These are phyloP conservation scores for Hyles vespertilio DNA, from an alignment of 1,140 invertebrate genomes.

Conservation along the genomic window DNA sequence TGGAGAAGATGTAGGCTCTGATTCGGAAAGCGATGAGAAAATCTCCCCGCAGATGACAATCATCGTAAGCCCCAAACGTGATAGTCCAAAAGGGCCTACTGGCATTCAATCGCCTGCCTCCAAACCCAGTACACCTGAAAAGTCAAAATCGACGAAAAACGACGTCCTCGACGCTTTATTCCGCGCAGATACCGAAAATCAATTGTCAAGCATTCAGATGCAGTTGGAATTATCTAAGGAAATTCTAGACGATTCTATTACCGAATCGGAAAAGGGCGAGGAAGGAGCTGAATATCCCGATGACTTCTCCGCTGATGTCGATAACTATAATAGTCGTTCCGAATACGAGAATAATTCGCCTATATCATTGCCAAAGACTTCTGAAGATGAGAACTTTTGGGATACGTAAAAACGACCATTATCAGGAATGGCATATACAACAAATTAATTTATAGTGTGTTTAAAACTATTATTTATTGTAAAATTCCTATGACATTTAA, in stretches of 20 bases:
- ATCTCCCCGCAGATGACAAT: conserved; percentile 40
- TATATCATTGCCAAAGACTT: conserved; percentile 43
- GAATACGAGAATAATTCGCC: conserved; percentile 43
- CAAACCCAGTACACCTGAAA: conserved; percentile 18
- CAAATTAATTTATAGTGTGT: background rate
- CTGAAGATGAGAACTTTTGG: conserved; percentile 62
- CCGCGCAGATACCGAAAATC: conserved; percentile 24
- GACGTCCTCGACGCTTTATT: conserved; percentile 42
- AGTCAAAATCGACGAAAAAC: conserved; percentile 30
- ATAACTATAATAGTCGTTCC: conserved; percentile 34
- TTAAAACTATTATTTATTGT: background rate
- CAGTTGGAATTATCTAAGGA: conserved; percentile 30
- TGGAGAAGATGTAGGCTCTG: conserved; percentile 16
- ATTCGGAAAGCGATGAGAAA: conserved; percentile 12
- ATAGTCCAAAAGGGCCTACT: conserved; percentile 2
- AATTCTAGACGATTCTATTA: conserved; percentile 16
- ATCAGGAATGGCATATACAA: background rate
- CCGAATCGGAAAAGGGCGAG: conserved; percentile 22
- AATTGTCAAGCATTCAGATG: conserved; percentile 31
- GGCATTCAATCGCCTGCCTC: background rate
- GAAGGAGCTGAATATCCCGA: conserved; percentile 38
- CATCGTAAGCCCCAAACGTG: conserved; percentile 39
- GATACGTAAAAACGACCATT: conserved; percentile 28
- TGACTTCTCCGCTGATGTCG: conserved; percentile 50
- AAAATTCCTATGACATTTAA: conserved; percentile 11